phyloP scores from a whole-genome alignment of 2,888 invertebrate genomes.

The Phyllotreta striolata region DNA sequence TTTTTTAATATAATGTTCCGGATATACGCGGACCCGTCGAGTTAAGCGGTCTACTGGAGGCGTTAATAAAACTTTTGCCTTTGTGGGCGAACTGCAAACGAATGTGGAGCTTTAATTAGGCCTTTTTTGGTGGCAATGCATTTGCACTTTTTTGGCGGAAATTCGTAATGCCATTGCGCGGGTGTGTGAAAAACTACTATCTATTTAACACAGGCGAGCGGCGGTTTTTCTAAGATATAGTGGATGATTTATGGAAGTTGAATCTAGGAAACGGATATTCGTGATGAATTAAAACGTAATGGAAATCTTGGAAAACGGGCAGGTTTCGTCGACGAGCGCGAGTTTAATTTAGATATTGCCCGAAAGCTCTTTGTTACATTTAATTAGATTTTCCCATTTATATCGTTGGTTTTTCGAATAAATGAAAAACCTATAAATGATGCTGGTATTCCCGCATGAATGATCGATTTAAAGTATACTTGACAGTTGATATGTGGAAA shows the following conservation, averaged over 20 bases:
- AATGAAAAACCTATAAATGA: slow-evolving; percentile 14
- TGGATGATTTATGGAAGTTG: slow-evolving; percentile 17
- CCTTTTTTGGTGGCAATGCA: too few relatives aligned
- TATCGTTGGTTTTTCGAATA: slow-evolving; percentile 24
- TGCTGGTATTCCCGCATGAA: slow-evolving; percentile 6
- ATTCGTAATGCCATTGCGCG: too few relatives aligned
- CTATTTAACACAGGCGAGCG: slow-evolving; percentile 10
- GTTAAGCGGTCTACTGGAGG: too few relatives aligned
- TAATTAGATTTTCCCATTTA: slow-evolving; percentile 35
- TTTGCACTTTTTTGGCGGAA: too few relatives aligned
- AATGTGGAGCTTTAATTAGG: too few relatives aligned
- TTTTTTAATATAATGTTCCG: too few relatives aligned
- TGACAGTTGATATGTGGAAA: too few relatives aligned
- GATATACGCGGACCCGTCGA: too few relatives aligned
- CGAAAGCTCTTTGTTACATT: slow-evolving; percentile 33
- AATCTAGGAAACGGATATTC: slow-evolving; percentile 26
- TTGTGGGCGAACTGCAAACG: too few relatives aligned
- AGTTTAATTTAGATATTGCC: slow-evolving; percentile 38
- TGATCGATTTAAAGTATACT: neutral
- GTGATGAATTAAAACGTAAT: slow-evolving; percentile 33
- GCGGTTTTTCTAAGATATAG: slow-evolving; percentile 10
- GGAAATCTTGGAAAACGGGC: slow-evolving; percentile 28
- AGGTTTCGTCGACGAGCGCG: slow-evolving; percentile 29
- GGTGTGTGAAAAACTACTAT: too few relatives aligned
- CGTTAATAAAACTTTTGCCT: too few relatives aligned